Percentiles rank a stretch among this genome's conserved stretches.
Evolutionary conservation across 2,113 vertebrate genomes (phyloP).

Genomic region (Lota lota): DNA sequence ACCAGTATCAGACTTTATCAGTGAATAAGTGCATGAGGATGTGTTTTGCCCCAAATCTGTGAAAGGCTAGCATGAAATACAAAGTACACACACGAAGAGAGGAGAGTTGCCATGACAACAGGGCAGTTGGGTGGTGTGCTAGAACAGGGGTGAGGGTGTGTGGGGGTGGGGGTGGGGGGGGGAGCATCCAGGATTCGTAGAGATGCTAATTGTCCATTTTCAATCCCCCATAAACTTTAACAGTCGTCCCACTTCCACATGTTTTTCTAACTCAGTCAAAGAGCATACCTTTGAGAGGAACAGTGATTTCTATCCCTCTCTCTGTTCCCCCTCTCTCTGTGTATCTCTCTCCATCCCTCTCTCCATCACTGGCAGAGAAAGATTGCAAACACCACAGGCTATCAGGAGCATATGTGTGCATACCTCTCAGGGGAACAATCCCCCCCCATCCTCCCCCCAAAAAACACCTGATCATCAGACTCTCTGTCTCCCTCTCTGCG

Average conservation of each 20-base stretch:
- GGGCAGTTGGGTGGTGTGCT: not conserved
- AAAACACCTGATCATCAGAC: constrained; percentile 57
- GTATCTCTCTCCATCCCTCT: not conserved
- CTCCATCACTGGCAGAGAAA: constrained; percentile 28
- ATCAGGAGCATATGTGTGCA: constrained; percentile 57
- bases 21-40: not conserved
- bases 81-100: constrained; percentile 25
- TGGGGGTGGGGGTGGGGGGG: constrained; percentile 9
- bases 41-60: not conserved
- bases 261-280: constrained; percentile 71
- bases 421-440: constrained; percentile 48
- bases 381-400: constrained; percentile 54
- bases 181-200: constrained; percentile 61
- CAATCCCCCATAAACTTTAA: constrained; percentile 75
- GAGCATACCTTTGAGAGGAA: constrained; percentile 58
- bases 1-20: constrained; percentile 5
- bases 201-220: constrained; percentile 75
- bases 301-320: constrained; percentile 10
- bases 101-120: constrained; percentile 61
- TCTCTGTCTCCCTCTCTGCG: constrained; percentile 14
- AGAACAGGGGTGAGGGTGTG: not conserved
- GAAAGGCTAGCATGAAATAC: constrained; percentile 46
- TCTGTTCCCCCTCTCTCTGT: not conserved
- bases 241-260: constrained; percentile 62
- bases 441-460: not conserved